Evolutionary conservation across 1,140 invertebrate genomes (phyloP), one percentile per base, ranked within the genome.

Genomic region (Drosophila sulfurigaster): DNA sequence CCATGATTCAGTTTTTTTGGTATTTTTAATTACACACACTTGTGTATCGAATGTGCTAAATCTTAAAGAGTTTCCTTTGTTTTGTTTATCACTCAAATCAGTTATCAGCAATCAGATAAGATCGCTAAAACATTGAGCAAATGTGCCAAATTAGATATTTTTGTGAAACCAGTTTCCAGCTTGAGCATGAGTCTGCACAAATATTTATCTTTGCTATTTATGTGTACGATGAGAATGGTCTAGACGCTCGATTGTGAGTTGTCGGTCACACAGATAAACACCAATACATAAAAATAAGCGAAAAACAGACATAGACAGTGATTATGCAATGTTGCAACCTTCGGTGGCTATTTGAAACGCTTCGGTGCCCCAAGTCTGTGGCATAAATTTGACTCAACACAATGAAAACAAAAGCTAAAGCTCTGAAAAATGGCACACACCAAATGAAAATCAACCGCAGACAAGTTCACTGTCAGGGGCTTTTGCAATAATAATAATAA

Each of bases 381-480:
- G 57, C 54, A 66, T 59, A 72, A 54, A 62, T 62, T 66, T 45
- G 15, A 72, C 51, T 66, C 49, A 45, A n/a, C 13, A n/a, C 13
- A 8, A 38, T 11, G 11, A 57, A 67, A 57, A 60, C 15, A 30
- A 71, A 63, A 71, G 32, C 45, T 1, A 8, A 46, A 48, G 25
- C 49, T 30, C 49, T 56, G 43, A 6, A 58, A 68, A 58, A 68
- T 35, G 48, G 45, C 48, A 20, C 28, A 58, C 15, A 57, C 35
- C 20, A 43, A 41, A 41, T 51, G 52, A 28, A 67, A 48, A 78
- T 71, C 68, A 69, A 43, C 46, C 41, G 30, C 57, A 16, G 20
- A 69, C 78, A 86, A 86, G 79, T 86, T 86, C 79, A 86, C 59
- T 73, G 82, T 82, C 82, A 86, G 82, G 75, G 82, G 52, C 52